These are phyloP conservation scores for Chaetodon auriga DNA, from an alignment of 2,113 vertebrate genomes.

Conservation along the genomic window DNA sequence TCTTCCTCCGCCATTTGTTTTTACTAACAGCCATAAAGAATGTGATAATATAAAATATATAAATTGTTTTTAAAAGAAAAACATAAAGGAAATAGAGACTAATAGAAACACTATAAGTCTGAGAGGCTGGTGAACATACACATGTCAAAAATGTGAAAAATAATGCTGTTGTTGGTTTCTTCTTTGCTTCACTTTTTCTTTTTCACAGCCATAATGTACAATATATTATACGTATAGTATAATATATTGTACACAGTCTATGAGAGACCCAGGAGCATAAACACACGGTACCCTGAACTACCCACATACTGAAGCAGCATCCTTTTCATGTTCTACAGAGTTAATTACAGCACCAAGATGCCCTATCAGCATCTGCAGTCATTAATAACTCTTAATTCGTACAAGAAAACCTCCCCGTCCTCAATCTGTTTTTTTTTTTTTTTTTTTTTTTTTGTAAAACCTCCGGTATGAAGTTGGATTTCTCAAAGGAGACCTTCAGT, in stretches of 20 bases:
- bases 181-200: not conserved
- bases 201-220: not conserved
- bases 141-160: not conserved
- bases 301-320: not conserved
- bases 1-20: not conserved
- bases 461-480: not conserved
- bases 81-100: not conserved
- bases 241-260: not conserved
- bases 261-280: not conserved
- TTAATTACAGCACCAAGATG: slow-evolving; percentile 1
- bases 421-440: not conserved
- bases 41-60: not conserved
- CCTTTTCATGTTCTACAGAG: not conserved
- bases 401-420: not conserved
- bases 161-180: not conserved
- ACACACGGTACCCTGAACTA: not conserved
- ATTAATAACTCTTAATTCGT: not conserved
- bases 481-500: slow-evolving; percentile 2
- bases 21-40: not conserved
- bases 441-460: not conserved
- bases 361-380: not conserved
- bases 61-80: not conserved
- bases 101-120: not conserved
- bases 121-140: not conserved
- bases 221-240: too few relatives aligned